Conservation (phyloP, 2,797 vertebrate genomes). For the Cryptoprocta ferox region DNA sequence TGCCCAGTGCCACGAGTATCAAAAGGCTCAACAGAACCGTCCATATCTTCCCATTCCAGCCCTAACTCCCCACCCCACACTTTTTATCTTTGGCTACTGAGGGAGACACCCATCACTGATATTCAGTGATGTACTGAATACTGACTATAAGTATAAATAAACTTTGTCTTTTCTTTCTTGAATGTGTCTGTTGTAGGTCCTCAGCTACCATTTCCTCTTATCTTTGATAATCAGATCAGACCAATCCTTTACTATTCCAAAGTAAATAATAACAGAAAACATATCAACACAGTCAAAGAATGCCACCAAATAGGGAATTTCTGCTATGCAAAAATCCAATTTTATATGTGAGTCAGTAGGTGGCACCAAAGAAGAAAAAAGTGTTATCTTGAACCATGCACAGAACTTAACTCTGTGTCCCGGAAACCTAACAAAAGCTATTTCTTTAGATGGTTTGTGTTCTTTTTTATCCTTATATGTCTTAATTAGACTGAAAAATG, state of each 20-base stretch:
- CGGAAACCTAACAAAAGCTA: conserved; percentile 22
- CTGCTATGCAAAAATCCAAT: conserved; percentile 52
- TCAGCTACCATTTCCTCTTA: neutral
- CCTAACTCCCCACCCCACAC: neutral
- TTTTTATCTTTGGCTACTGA: neutral
- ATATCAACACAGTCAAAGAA: conserved; percentile 12
- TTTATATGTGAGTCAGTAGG: conserved; percentile 65
- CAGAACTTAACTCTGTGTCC: neutral
- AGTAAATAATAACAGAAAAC: conserved; percentile 38
- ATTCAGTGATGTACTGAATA: neutral
- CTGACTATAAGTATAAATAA: neutral
- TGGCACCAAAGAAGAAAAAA: conserved; percentile 68
- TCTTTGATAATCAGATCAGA: conserved; percentile 35
- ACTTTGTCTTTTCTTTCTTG: neutral
- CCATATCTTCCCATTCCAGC: neutral
- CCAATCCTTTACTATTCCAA: neutral
- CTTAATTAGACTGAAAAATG: conserved; percentile 40
- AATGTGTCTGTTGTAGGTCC: neutral
- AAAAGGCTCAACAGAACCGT: neutral
- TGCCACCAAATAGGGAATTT: conserved; percentile 35
- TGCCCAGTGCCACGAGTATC: neutral
- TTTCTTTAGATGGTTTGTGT: neutral
- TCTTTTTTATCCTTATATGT: conserved; percentile 36
- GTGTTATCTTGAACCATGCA: neutral
- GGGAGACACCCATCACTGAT: neutral